These are phyloP conservation scores for Enteromius thamalakanensis DNA, from an alignment of 2,797 vertebrate genomes.

Conservation along the genomic window DNA sequence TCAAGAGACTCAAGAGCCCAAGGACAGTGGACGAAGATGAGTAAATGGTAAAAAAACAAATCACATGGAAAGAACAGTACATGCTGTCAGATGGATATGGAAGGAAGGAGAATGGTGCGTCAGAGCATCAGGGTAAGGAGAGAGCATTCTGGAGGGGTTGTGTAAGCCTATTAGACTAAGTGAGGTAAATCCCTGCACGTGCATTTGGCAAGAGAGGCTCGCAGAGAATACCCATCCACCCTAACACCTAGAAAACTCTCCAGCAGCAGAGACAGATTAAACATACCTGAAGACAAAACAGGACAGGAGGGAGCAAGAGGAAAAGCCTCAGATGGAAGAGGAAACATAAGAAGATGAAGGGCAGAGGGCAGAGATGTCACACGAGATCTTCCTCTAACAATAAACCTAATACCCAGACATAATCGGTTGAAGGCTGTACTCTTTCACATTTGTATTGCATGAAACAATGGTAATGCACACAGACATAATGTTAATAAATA, in stretches of 20 bases:
- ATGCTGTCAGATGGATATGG: conserved; percentile 21
- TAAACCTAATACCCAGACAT: conserved; percentile 22
- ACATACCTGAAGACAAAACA: conserved; percentile 22
- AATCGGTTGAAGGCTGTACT: neutral
- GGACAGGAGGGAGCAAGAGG: neutral
- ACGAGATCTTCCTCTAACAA: conserved; percentile 20
- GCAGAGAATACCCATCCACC: neutral
- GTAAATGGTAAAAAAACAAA: neutral
- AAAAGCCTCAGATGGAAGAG: conserved; percentile 18
- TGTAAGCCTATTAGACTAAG: conserved; percentile 41
- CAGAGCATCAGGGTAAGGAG: conserved; percentile 20
- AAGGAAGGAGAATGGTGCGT: conserved; percentile 17
- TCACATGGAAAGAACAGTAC: neutral
- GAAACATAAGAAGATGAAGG: conserved; percentile 34
- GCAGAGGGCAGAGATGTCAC: conserved; percentile 34
- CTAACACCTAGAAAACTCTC: neutral
- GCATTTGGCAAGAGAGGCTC: conserved; percentile 25
- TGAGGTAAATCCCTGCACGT: conserved; percentile 43
- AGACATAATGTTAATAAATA: neutral
- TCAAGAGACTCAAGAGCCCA: neutral
- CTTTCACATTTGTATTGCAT: conserved; percentile 1
- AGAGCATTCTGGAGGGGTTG: conserved; percentile 10
- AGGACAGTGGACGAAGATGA: neutral
- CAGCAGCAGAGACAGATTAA: conserved; percentile 21
- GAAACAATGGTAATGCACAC: neutral